phyloP scores from a whole-genome alignment of 2,797 vertebrate genomes.

The Enoplosus armatus region DNA sequence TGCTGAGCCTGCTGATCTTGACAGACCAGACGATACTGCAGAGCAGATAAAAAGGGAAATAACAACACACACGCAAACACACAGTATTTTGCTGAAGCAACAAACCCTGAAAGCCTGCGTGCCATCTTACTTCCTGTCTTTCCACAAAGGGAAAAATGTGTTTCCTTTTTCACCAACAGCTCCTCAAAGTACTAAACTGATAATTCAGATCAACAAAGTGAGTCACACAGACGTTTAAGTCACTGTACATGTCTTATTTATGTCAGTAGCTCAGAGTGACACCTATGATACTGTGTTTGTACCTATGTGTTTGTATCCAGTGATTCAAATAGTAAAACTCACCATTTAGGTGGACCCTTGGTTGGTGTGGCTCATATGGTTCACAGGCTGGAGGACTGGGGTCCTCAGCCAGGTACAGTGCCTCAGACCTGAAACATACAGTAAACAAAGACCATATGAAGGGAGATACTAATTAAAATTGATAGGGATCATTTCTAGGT shows the following conservation, averaged over 20 bases:
- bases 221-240: neutral
- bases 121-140: conserved; percentile 40
- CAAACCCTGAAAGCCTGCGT: conserved; percentile 9
- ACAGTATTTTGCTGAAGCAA: conserved; percentile 45
- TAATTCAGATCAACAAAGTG: neutral
- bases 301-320: neutral
- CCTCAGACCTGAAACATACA: conserved; percentile 80
- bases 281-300: neutral
- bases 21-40: conserved; percentile 81
- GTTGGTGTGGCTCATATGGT: conserved; percentile 72
- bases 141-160: neutral
- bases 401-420: conserved; percentile 82
- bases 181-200: neutral
- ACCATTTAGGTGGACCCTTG: conserved; percentile 80
- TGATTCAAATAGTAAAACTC: conserved; percentile 10
- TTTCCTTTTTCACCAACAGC: conserved; percentile 21
- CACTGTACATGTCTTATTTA: neutral
- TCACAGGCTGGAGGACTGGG: conserved; percentile 75
- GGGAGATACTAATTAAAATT: neutral
- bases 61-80: conserved; percentile 17
- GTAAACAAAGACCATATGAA: neutral
- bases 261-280: neutral
- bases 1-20: conserved; percentile 81
- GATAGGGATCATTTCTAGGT: neutral
- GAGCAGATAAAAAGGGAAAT: conserved; percentile 34